Base-by-base conservation (phyloP, 1,140 invertebrate genomes). In the Himalopsyche phryganea region DNA sequence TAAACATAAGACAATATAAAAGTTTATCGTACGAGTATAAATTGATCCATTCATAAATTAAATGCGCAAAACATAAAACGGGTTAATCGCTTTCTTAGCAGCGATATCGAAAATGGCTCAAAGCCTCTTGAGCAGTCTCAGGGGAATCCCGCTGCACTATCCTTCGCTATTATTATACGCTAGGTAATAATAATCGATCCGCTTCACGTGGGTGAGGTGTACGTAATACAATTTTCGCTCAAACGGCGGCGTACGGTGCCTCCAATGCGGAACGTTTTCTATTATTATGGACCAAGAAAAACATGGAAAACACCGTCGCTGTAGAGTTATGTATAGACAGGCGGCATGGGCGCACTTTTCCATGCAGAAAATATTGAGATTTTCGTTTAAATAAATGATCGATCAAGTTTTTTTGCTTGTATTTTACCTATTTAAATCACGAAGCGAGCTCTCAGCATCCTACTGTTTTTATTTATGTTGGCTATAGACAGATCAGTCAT, bases 261-360 rank as follows among this genome's bases (percentile, higher is more conserved):
- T 11, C 10, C n/a, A 19, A 45, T 45, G 42, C 18, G 14, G 35
- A 42, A 46, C 35, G 47, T 38, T 57, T 49, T 33, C 54, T 46
- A 49, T 57, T 57, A 57, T 57, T 49, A 49, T 41, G 54, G 38
- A 28, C 32, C 35, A 57, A 49, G 54, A 57, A 50, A 57, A 57
- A 57, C 47, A 57, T 41, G 54, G 48, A 57, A 45, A 57, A 48
- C 19, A 23, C 20, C 11, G 47, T 49, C 18, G 18, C 3, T 9
- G 23, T 9, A 28, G 23, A 28, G 23, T 28, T 28, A 28, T 28
- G 23, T 28, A 28, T 28, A 28, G 23, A 28, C 9, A 28, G 23
- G 9, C 23, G 3, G 23, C 23, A 28, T 3, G 3, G 23, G 23
- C 23, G 18, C n/a, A 15, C 44, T 44, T n/a, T n/a, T n/a, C n/a